A percentile compares a stretch with the other conserved stretches of the same genome.
Conservation (phyloP, 2,888 invertebrate genomes). For the Empis livida region DNA sequence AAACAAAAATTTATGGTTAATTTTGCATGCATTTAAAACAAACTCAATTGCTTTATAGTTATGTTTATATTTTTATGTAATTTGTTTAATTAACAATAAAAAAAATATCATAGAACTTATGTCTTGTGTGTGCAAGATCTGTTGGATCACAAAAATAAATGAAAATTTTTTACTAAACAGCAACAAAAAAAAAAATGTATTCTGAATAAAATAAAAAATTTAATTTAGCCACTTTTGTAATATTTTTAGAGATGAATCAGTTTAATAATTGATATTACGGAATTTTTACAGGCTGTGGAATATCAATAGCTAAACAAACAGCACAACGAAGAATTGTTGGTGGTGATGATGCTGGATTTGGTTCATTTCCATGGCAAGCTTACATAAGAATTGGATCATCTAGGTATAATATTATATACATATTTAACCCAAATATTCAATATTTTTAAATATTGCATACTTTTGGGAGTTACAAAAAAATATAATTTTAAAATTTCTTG, state of each 20-base stretch:
- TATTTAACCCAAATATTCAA: neutral
- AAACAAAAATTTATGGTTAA: too few species aligned
- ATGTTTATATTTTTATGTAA: too few species aligned
- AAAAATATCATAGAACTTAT: too few species aligned
- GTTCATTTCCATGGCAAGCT: slow-evolving; percentile 91
- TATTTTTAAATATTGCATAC: neutral
- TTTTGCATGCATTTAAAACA: too few species aligned
- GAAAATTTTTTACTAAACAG: too few species aligned
- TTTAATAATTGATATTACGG: too few species aligned
- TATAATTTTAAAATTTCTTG: neutral
- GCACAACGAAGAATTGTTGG: slow-evolving; percentile 85
- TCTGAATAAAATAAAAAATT: neutral
- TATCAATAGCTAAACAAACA: slow-evolving; percentile 70
- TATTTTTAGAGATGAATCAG: too few species aligned
- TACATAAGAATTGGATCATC: slow-evolving; percentile 89
- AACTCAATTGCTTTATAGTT: too few species aligned
- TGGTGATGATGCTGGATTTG: slow-evolving; percentile 87
- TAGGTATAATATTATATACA: slow-evolving; percentile 39
- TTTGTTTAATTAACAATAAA: too few species aligned
- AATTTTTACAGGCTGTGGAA: slow-evolving; percentile 64
- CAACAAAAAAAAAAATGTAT: neutral
- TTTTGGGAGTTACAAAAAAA: neutral
- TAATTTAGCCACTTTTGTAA: too few species aligned
- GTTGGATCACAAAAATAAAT: too few species aligned
- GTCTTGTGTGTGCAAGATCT: too few species aligned